Base-by-base conservation (phyloP, 1,140 invertebrate genomes). In the Hormaphis cornu region DNA sequence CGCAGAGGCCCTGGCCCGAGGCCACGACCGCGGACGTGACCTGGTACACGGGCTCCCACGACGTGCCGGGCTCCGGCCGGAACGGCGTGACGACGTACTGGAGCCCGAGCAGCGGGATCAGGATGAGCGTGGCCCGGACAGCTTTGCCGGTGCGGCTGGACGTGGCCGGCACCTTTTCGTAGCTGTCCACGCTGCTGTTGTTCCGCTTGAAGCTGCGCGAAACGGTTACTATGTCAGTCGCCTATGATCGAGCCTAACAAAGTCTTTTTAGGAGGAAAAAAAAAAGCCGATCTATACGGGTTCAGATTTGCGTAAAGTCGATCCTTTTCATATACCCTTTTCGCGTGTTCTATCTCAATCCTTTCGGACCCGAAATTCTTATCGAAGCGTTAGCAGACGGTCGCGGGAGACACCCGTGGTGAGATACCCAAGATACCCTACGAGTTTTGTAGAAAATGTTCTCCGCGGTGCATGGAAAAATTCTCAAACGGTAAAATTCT, bases 21-120 rank as follows among this genome's bases (percentile, higher is more conserved):
- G 87, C 87, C 28, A 89, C 87, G 70, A 94, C 80, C 28, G 93
- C 91, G 10, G 90, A 88, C 66, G 89, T 82, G 71, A 90, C 83
- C 76, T 92, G 88, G 80, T 96, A 96, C 52, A 85, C 80, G 53
- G 84, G 81, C 77, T 90, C 88, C 82, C 86, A 88, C 10, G 85
- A 79, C 73, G 85, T 84, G 24, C 82, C 81, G 48, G 83, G 81
- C 35, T 83, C 81, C 16, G 93, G 92, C 72, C 90, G 83, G 78
- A 94, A 93, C n/a, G 91, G 90, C 54, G 87, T 92, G 9, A 95
- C 80, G 72, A 95, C 82, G 76, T 93, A 93, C 42, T 90, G 88
- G 0, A 90, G 85, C 4, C 89, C 89, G 76, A 92, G 90, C 7
- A 92, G 79, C 5, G 90, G 90, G 6, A 91, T 87, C 40, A 92